Conservation (phyloP, 2,113 vertebrate species). For the Caretta caretta region DNA sequence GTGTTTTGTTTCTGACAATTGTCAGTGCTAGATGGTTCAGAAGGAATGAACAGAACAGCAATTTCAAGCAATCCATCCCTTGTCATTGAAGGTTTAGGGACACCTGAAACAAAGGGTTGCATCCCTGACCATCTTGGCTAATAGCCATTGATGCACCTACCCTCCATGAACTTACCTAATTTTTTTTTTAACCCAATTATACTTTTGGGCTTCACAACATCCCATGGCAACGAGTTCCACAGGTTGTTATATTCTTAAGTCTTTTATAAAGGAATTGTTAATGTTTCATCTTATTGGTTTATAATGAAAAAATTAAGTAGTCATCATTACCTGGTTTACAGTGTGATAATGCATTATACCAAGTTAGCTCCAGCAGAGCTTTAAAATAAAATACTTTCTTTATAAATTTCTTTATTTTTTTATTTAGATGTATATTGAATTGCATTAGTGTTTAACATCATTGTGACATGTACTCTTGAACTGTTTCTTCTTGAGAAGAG, state of each 20-base stretch:
- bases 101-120: background rate
- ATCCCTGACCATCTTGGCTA: background rate
- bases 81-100: background rate
- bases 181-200: background rate
- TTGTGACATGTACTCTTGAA: background rate
- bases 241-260: background rate
- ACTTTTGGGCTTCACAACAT: background rate
- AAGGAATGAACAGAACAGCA: background rate
- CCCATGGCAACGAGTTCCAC: background rate
- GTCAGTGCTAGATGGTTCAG: background rate
- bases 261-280: background rate
- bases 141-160: background rate
- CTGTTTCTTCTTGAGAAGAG: background rate
- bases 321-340: background rate
- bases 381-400: background rate
- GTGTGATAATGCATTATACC: background rate
- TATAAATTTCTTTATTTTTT: background rate
- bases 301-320: background rate
- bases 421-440: slow-evolving; percentile 10
- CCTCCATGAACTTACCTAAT: background rate
- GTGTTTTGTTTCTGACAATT: background rate
- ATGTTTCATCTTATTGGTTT: background rate
- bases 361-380: background rate
- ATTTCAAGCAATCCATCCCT: background rate
- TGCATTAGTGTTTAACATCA: slow-evolving; percentile 3